A percentile compares a stretch with the other conserved stretches of the same genome.
Conservation (phyloP, 2,888 invertebrate genomes). For the Dusona sp. region DNA sequence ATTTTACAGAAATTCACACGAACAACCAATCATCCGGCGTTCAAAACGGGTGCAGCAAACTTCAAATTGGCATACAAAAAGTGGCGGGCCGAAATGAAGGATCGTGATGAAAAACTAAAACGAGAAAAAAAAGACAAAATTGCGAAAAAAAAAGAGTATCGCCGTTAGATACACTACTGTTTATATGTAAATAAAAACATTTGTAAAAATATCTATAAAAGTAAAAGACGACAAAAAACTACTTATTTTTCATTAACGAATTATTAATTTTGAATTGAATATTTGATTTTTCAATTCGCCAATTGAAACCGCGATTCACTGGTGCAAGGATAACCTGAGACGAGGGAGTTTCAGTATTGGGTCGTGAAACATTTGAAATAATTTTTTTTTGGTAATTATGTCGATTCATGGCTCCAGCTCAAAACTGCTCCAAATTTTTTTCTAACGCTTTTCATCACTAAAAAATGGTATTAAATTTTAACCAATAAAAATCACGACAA, state of each 20-base stretch:
- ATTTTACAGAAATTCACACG: conserved; percentile 61
- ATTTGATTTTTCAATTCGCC: neutral
- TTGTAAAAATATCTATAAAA: conserved; percentile 1
- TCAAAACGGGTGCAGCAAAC: conserved; percentile 71
- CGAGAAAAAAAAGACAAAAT: neutral
- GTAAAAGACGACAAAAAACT: neutral
- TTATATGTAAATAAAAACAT: conserved; percentile 51
- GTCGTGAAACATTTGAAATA: neutral
- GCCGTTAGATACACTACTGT: neutral
- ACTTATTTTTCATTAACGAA: neutral
- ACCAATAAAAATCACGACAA: neutral
- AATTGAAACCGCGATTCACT: neutral
- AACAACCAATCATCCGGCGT: conserved; percentile 59
- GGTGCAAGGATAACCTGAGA: neutral
- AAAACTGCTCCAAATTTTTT: no score
- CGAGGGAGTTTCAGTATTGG: neutral
- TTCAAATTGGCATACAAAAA: conserved; percentile 67
- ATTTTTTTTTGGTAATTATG: no score
- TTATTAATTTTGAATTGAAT: neutral
- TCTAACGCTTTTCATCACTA: no score
- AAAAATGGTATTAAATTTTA: no score
- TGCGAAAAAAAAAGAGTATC: neutral
- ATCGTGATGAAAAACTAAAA: neutral
- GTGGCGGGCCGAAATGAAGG: neutral
- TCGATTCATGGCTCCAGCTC: no score